Conservation (phyloP, 2,888 invertebrate genomes). For the Oxycera nigricornis region DNA sequence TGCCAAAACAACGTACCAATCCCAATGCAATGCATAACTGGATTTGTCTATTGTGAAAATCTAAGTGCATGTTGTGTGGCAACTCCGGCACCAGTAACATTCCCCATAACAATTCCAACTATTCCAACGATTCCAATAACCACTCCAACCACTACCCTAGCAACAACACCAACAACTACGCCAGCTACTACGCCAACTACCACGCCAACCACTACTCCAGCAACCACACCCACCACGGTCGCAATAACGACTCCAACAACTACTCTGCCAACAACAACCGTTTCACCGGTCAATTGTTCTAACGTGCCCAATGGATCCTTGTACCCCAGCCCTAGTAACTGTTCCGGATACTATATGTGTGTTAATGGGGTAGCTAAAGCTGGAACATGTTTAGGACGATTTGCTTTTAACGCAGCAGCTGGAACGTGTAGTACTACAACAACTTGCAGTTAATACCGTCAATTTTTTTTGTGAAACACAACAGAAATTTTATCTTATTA, state of each 20-base stretch:
- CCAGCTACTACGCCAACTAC: not conserved
- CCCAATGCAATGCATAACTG: not conserved
- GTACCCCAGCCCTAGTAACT: not conserved
- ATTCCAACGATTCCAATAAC: not conserved
- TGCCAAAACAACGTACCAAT: not conserved
- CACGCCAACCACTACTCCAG: not conserved
- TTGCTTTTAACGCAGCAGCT: not conserved
- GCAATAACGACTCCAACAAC: not conserved
- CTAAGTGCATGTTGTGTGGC: not conserved
- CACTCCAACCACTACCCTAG: not conserved
- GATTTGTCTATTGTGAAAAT: not conserved
- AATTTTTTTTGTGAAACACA: too few species aligned
- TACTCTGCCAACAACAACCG: not conserved
- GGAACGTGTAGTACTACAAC: not conserved
- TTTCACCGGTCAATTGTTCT: not conserved
- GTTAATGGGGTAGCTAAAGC: not conserved
- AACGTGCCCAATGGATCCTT: not conserved
- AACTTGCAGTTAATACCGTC: too few species aligned
- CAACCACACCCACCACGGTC: not conserved
- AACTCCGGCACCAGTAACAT: not conserved
- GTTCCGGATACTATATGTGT: not conserved
- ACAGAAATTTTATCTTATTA: too few species aligned
- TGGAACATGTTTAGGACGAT: not conserved
- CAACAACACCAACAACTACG: not conserved
- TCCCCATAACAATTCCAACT: not conserved